Percentiles rank a stretch among this genome's conserved stretches.
These are phyloP conservation scores for Salmo trutta DNA, from an alignment of 2,797 vertebrate species.

Conservation along the genomic window DNA sequence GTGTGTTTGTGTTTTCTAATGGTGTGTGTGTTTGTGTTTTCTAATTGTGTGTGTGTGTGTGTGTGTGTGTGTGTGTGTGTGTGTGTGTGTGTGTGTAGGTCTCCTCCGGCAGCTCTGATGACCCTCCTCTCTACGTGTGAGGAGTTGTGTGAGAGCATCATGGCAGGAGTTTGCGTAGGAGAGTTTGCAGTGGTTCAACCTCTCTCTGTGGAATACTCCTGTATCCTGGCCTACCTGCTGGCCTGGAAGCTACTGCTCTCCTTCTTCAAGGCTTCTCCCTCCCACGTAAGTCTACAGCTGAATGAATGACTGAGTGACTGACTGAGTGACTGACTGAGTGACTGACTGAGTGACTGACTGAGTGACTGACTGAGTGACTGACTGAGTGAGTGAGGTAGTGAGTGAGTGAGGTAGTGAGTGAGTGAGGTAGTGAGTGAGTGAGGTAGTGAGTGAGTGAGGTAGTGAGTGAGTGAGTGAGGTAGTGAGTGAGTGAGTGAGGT, in stretches of 20 bases:
- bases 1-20: neutral
- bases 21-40: conserved; percentile 3
- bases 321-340: too few relatives aligned
- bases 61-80: neutral
- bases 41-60: neutral
- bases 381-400: too few relatives aligned
- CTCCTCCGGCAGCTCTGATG: conserved; percentile 91
- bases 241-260: conserved; percentile 94
- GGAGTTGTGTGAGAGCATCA: conserved; percentile 85
- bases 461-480: too few relatives aligned
- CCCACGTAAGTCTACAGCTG: conserved; percentile 80
- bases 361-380: too few relatives aligned
- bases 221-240: conserved; percentile 91
- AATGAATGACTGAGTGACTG: too few relatives aligned
- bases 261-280: conserved; percentile 94
- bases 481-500: too few relatives aligned
- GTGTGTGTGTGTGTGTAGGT: conserved; percentile 67
- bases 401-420: too few relatives aligned
- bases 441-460: too few relatives aligned
- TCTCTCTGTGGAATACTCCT: conserved; percentile 89
- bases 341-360: too few relatives aligned
- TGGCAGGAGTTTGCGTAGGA: conserved; percentile 87
- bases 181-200: conserved; percentile 90
- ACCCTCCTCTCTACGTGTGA: conserved; percentile 83
- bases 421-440: too few relatives aligned